phyloP scores from a whole-genome alignment of 1,140 invertebrate species.

The Heliothis virescens region DNA sequence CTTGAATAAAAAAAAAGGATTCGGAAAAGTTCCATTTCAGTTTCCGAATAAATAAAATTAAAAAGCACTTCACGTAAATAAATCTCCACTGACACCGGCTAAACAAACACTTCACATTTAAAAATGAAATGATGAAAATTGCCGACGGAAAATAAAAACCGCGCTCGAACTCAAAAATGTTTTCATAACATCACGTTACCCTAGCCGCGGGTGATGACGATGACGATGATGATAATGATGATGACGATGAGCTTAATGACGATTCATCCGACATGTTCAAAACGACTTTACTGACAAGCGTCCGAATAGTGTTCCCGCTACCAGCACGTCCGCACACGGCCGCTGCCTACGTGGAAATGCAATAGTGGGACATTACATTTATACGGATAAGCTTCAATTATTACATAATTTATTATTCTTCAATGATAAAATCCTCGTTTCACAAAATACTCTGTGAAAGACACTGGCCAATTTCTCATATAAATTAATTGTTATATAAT shows the following conservation, averaged over 20 bases:
- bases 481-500: not conserved
- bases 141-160: too few relatives aligned
- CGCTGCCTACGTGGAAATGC: conserved; percentile 6
- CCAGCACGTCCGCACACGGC: not conserved
- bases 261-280: not conserved
- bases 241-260: not conserved
- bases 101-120: too few relatives aligned
- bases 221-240: too few relatives aligned
- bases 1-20: too few relatives aligned
- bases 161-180: too few relatives aligned
- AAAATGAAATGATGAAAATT: too few relatives aligned
- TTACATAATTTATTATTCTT: conserved; percentile 6
- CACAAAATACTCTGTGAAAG: not conserved
- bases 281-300: not conserved
- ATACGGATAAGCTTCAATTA: not conserved
- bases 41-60: too few relatives aligned
- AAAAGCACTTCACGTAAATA: too few relatives aligned
- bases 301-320: not conserved
- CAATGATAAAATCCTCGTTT: not conserved
- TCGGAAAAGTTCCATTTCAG: too few relatives aligned
- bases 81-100: too few relatives aligned
- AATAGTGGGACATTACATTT: not conserved
- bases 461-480: not conserved
- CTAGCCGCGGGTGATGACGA: too few relatives aligned
- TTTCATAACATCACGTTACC: too few relatives aligned